These are phyloP conservation scores for Baryphthengus martii DNA, from an alignment of 2,113 vertebrate genomes.

Conservation along the genomic window DNA sequence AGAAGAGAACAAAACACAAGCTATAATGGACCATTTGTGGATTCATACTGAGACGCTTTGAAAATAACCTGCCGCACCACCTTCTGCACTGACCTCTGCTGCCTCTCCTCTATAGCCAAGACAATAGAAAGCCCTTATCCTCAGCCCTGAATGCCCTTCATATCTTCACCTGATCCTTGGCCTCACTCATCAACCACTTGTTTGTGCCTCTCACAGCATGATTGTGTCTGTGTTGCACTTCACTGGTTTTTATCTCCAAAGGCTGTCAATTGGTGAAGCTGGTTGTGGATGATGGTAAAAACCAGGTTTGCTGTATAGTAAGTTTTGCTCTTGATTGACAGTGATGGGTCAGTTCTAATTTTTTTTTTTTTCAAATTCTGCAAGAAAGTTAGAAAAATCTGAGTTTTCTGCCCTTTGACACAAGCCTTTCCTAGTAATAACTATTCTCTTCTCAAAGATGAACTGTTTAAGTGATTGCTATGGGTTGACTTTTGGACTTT, in stretches of 20 bases:
- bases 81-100: accelerated
- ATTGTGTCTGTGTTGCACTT: not conserved
- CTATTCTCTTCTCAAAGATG: not conserved
- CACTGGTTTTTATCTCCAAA: not conserved
- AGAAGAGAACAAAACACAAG: not conserved
- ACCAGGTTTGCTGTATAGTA: not conserved
- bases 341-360: not conserved
- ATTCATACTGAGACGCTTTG: not conserved
- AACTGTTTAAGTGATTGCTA: not conserved
- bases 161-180: not conserved
- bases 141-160: not conserved
- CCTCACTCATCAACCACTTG: not conserved
- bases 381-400: not conserved
- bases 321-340: not conserved
- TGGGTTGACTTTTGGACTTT: not conserved
- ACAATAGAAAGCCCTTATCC: not conserved
- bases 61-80: not conserved
- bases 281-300: not conserved
- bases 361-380: not conserved
- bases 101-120: not conserved
- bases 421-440: not conserved
- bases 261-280: not conserved
- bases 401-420: not conserved
- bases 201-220: not conserved
- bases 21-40: not conserved